Evolutionary conservation across 2,113 vertebrate genomes (phyloP), one percentile per base, ranked within the genome.

Genomic region (Nibea coibor): DNA sequence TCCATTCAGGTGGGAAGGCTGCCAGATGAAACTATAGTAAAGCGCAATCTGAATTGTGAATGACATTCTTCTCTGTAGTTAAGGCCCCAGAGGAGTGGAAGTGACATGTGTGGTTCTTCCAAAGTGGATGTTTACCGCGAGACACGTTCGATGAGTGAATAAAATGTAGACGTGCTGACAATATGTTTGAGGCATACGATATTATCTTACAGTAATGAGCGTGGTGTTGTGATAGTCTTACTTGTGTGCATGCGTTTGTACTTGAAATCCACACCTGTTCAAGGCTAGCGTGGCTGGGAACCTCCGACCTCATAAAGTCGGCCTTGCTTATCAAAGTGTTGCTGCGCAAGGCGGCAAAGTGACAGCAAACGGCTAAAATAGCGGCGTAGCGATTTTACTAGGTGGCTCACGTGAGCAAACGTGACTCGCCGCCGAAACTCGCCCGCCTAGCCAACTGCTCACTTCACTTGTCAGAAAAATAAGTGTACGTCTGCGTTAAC

Each of bases 21-120:
- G 77, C 75, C 82, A 84, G 68, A 88, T 53, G 69, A 88, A 86
- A 82, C 48, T 12, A 54, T 67, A 78, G 65, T 77, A 85, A 87
- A 84, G 61, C 81, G 66, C 12, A 72, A 84, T 90, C 54, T 85
- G 80, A 87, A 85, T 82, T 75, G 81, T 65, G 85, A 87, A 87
- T 59, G 82, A 67, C 10, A 10, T 17, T 78, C 75, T 78, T 61
- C 45, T 35, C 72, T 72, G 75, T 70, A 82, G 75, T 83, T 84
- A 74, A 31, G 50, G 61, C 16, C 56, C 72, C 45, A 11, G 0
- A 53, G 79, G 78, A 88, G 51, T 43, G 54, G 20, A 77, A 63
- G 81, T 80, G 82, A 83, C 80, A 85, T 28, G 57, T 78, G 70
- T 54, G 81, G 67, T 65, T 77, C 17, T 51, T 63, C 63, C 39